Evolutionary conservation across 2,113 vertebrate species (phyloP).

Genomic region (Pungitius pungitius): DNA sequence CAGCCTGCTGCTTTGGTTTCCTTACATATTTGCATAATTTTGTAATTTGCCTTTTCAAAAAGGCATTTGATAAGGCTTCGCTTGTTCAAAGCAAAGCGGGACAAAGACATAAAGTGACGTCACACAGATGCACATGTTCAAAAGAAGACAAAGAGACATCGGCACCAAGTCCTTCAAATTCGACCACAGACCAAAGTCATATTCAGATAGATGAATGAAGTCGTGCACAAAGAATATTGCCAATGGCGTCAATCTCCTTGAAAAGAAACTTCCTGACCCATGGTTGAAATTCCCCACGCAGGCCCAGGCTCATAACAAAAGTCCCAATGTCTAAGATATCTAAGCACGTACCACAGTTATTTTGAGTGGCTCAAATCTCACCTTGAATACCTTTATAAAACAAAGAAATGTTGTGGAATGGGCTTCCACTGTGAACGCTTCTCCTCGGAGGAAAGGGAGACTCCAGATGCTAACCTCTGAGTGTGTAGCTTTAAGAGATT

Average conservation of each 20-base stretch:
- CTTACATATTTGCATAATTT: neutral
- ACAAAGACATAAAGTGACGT: neutral
- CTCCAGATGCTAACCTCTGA: conserved; percentile 50
- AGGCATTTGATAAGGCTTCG: neutral
- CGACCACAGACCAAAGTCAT: no score
- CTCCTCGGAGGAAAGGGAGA: neutral
- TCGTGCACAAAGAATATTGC: neutral
- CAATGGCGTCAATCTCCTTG: neutral
- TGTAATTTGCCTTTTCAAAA: neutral
- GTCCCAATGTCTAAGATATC: no score
- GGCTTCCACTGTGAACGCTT: no score
- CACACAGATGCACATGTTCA: neutral
- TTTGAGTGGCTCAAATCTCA: no score
- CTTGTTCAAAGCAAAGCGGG: neutral
- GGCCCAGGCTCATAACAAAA: neutral
- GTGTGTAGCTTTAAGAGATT: conserved; percentile 60
- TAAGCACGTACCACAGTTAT: no score
- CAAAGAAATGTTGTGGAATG: neutral
- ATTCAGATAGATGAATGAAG: no score
- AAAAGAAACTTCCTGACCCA: no score
- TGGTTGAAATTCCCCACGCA: neutral
- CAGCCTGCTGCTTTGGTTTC: neutral
- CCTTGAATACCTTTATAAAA: no score
- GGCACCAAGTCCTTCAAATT: neutral
- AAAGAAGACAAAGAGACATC: neutral